Base-by-base conservation (phyloP, 2,888 invertebrate genomes). In the Cristatella mucedo region DNA sequence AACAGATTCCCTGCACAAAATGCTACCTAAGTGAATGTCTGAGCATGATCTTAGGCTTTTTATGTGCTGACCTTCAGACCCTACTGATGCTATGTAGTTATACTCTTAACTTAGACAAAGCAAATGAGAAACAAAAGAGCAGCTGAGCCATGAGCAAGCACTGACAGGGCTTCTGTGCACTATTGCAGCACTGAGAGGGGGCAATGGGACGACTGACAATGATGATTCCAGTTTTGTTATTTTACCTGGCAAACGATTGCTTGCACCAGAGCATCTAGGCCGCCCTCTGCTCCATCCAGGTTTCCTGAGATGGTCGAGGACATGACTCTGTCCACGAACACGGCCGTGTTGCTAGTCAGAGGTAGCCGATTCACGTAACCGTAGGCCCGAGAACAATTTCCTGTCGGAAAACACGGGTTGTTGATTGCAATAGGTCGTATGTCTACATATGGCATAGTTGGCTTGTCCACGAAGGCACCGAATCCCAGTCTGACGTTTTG, bases 191-290 rank as follows among this genome's bases (percentile, higher is more conserved):
- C n/a, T n/a, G n/a, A n/a, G n/a, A n/a, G n/a, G n/a, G n/a, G n/a
- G n/a, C n/a, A n/a, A n/a, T n/a, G n/a, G n/a, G n/a, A n/a, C n/a
- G n/a, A n/a, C n/a, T n/a, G n/a, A n/a, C n/a, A n/a, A n/a, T n/a
- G n/a, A n/a, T n/a, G n/a, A n/a, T n/a, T n/a, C n/a, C n/a, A n/a
- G n/a, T n/a, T n/a, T n/a, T n/a, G n/a, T n/a, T n/a, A n/a, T n/a
- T n/a, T n/a, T 55, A 70, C 70, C 52, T 67, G 57, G 53, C 73
- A 74, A 16, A 86, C 89, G 33, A 97, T 80, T 0, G 93, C 87
- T 69, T 97, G 97, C 86, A 99, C 91, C 49, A 97, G 86, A 20
- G 95, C 97, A 71, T 99, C 97, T 65, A 99, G 93, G 6, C 97
- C 95, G 30, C 97, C 97, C 67, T 97, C 97, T 0, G 97, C 95